Conservation (phyloP, 1,140 invertebrate species). For the Aphelinus atriplicis region DNA sequence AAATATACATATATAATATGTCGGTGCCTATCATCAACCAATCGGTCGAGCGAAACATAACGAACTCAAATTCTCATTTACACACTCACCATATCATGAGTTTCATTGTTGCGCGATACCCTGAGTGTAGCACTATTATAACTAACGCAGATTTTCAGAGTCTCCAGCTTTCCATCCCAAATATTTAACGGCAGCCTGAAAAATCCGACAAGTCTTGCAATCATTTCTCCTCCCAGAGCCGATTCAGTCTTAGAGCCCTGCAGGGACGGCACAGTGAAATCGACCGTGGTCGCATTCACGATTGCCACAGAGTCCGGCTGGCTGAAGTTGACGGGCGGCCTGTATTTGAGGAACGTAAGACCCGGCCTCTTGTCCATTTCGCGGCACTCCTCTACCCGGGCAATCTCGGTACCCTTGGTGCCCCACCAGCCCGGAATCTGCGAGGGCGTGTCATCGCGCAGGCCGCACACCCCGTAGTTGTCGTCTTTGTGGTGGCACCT, state of each 20-base stretch:
- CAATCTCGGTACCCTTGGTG: slow-evolving; percentile 80
- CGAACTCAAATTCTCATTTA: neutral
- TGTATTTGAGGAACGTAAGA: slow-evolving; percentile 87
- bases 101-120: slow-evolving; percentile 63
- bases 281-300: slow-evolving; percentile 84
- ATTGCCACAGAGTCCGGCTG: slow-evolving; percentile 88
- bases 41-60: neutral
- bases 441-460: slow-evolving; percentile 78
- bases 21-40: neutral
- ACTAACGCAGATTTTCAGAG: slow-evolving; percentile 78
- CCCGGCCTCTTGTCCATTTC: slow-evolving; percentile 84
- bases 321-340: slow-evolving; percentile 83
- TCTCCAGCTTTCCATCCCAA: slow-evolving; percentile 76
- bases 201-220: slow-evolving; percentile 81
- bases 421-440: slow-evolving; percentile 91
- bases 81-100: slow-evolving; percentile 51
- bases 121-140: slow-evolving; percentile 72
- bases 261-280: slow-evolving; percentile 75
- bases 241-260: slow-evolving; percentile 73
- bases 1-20: neutral
- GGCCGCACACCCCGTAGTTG: slow-evolving; percentile 83
- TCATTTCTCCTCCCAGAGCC: slow-evolving; percentile 75
- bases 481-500: slow-evolving; percentile 88
- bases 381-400: slow-evolving; percentile 80
- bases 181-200: slow-evolving; percentile 75